A percentile compares a stretch with the other conserved stretches of the same genome.
Conservation (phyloP, 2,888 invertebrate species). For the Thumatha senex region DNA sequence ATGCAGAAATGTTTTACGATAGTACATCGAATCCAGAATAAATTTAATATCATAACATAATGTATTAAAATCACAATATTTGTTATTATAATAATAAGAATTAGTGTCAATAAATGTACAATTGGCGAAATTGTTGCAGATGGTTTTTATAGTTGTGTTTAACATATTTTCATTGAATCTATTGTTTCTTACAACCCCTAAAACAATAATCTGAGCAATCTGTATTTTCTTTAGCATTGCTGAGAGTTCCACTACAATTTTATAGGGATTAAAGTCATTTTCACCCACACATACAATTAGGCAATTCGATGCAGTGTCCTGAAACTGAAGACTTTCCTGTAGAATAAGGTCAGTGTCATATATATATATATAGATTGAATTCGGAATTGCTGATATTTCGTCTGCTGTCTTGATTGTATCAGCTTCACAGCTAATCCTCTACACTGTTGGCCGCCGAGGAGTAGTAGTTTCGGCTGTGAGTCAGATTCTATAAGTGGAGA, state of each 20-base stretch:
- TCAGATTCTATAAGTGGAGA: not conserved
- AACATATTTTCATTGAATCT: not conserved
- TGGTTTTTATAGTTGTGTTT: not conserved
- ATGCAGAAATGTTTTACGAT: not conserved
- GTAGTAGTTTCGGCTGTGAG: not conserved
- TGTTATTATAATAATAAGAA: not conserved
- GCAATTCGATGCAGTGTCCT: not conserved
- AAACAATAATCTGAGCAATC: not conserved
- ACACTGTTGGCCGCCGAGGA: not conserved
- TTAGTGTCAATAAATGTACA: not conserved
- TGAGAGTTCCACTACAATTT: not conserved
- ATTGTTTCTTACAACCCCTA: not conserved
- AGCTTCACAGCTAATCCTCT: not conserved
- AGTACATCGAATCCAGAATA: not conserved
- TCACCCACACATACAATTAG: not conserved
- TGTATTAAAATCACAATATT: not conserved
- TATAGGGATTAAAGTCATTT: not conserved
- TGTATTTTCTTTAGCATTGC: not conserved
- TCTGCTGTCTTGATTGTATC: not conserved
- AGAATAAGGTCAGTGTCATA: not conserved
- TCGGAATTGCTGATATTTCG: not conserved
- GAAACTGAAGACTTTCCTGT: not conserved
- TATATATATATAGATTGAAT: not conserved
- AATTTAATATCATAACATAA: not conserved
- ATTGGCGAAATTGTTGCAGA: not conserved